Conservation (phyloP, 2,888 invertebrate genomes). For the Philaethria dido region DNA sequence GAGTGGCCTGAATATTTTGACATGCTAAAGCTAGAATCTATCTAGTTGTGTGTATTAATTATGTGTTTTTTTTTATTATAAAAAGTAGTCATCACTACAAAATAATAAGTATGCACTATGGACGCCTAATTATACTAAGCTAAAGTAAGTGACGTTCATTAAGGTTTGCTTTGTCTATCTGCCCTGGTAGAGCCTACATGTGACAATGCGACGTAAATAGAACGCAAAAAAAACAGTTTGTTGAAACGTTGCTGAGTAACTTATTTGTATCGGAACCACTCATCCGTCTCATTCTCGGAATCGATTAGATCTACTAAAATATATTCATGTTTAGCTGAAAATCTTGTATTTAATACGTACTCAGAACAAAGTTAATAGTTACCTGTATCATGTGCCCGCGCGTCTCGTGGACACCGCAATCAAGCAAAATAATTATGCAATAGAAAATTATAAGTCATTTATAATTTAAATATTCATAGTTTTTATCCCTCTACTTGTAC, state of each 20-base stretch:
- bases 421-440: background rate
- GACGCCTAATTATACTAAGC: too few relatives aligned
- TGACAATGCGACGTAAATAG: constrained; percentile 1
- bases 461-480: constrained; percentile 10
- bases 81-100: too few relatives aligned
- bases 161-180: too few relatives aligned
- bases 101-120: too few relatives aligned
- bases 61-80: too few relatives aligned
- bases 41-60: too few relatives aligned
- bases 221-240: constrained; percentile 11
- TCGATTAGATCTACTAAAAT: background rate
- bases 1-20: too few relatives aligned
- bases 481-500: constrained; percentile 5
- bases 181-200: background rate
- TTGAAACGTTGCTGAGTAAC: constrained; percentile 22
- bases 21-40: too few relatives aligned
- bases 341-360: background rate
- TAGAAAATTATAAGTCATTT: constrained; percentile 1
- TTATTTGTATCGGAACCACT: constrained; percentile 19
- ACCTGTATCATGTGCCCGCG: background rate
- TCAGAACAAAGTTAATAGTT: background rate
- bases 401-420: background rate
- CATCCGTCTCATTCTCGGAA: constrained; percentile 9
- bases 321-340: background rate
- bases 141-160: too few relatives aligned